These are phyloP conservation scores for Abrostola triplasia DNA, from an alignment of 2,888 invertebrate species.

Conservation along the genomic window DNA sequence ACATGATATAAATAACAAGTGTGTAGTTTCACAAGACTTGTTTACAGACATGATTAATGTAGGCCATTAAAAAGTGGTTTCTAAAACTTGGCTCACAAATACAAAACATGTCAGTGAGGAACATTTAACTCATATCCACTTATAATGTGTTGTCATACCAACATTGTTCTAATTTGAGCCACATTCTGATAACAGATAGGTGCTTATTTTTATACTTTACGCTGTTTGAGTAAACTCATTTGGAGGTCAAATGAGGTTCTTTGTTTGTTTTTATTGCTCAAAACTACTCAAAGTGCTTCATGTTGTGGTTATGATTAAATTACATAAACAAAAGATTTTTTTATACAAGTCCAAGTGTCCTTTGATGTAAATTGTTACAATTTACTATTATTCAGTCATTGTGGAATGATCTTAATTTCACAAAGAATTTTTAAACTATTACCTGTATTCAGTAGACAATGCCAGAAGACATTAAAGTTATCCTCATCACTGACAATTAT, in stretches of 20 bases:
- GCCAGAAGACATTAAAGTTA: too few relatives aligned
- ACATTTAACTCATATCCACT: constrained; percentile 19
- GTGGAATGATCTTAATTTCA: too few relatives aligned
- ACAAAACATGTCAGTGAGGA: constrained; percentile 23
- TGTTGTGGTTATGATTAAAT: too few relatives aligned
- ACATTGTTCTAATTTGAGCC: constrained; percentile 23
- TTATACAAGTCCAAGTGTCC: too few relatives aligned
- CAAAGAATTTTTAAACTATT: too few relatives aligned
- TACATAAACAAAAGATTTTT: too few relatives aligned
- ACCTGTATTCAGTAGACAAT: too few relatives aligned
- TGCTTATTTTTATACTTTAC: constrained; percentile 3
- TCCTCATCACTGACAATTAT: too few relatives aligned
- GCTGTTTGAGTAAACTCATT: constrained; percentile 31
- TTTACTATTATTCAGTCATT: too few relatives aligned
- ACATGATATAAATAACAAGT: neutral
- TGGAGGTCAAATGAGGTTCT: constrained; percentile 42
- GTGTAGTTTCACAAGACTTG: neutral
- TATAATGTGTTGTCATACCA: constrained; percentile 18
- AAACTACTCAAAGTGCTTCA: neutral
- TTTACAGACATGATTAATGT: constrained; percentile 15
- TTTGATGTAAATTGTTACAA: too few relatives aligned
- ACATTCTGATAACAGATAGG: constrained; percentile 23
- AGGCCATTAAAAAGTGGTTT: neutral
- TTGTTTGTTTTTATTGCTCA: constrained; percentile 25
- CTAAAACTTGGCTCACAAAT: constrained; percentile 34